Evolutionary conservation across 2,797 vertebrate species (phyloP).

Genomic region (Neopelma chrysocephalum): DNA sequence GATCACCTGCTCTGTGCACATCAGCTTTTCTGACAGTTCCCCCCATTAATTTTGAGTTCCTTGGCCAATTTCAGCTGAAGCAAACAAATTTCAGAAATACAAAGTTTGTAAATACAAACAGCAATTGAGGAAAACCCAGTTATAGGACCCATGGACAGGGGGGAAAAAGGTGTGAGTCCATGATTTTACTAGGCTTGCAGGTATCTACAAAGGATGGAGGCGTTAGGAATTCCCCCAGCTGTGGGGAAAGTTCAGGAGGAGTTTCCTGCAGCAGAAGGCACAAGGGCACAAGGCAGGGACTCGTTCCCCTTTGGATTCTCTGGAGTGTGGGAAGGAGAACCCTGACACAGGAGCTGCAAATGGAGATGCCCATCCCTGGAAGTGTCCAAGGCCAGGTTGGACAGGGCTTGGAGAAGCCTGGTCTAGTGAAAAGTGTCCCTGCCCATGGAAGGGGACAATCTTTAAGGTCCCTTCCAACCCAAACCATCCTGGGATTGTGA

Average conservation of each 20-base stretch:
- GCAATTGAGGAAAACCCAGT: background rate
- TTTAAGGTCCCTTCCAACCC: background rate
- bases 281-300: background rate
- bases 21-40: background rate
- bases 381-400: background rate
- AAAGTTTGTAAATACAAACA: background rate
- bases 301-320: background rate
- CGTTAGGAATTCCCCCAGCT: background rate
- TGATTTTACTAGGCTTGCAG: background rate
- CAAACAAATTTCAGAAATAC: background rate
- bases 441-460: background rate
- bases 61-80: background rate
- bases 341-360: background rate
- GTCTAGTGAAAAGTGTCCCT: background rate
- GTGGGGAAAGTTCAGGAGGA: background rate
- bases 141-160: background rate
- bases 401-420: background rate
- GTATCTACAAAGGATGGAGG: background rate
- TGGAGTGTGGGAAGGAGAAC: background rate
- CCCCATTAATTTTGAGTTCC: background rate
- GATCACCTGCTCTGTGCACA: fast-evolving
- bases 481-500: background rate
- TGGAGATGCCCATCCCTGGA: background rate
- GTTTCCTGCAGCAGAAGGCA: background rate
- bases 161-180: background rate